Conservation (phyloP, 2,797 vertebrate genomes). For the Myoxocephalus aenaeus region DNA sequence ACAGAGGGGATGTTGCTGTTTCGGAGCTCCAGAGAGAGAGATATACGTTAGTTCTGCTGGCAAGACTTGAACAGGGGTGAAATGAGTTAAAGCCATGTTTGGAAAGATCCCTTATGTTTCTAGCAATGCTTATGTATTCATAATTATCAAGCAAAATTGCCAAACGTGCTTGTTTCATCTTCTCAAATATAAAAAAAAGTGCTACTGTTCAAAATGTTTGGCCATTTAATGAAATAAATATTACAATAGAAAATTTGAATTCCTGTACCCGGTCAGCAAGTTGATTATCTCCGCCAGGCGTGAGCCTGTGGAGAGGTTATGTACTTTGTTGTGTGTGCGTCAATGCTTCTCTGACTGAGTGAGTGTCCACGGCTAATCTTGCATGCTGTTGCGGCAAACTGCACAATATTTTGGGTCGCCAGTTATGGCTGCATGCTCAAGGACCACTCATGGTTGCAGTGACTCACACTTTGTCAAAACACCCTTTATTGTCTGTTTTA, state of each 20-base stretch:
- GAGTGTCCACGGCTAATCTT: too few species aligned
- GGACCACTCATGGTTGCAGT: not conserved
- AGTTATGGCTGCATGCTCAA: not conserved
- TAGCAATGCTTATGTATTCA: not conserved
- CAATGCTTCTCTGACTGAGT: too few species aligned
- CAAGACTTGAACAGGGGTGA: slow-evolving; percentile 1
- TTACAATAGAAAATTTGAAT: not conserved
- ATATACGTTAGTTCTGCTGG: slow-evolving; percentile 16
- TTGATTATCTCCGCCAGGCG: too few species aligned
- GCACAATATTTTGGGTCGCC: not conserved
- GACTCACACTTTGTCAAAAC: not conserved
- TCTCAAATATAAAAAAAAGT: not conserved
- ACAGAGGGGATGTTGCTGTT: slow-evolving; percentile 43
- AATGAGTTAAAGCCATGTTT: slow-evolving; percentile 19
- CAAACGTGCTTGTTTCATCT: not conserved
- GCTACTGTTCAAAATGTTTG: not conserved
- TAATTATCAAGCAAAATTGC: not conserved
- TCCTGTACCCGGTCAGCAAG: too few species aligned
- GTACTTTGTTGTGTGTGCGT: too few species aligned
- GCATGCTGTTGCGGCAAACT: not conserved
- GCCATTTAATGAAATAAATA: not conserved
- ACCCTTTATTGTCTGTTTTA: not conserved
- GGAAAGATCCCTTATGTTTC: slow-evolving; percentile 5
- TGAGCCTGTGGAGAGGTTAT: too few species aligned
- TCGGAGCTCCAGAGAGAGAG: slow-evolving; percentile 44